Percentiles rank a stretch among this genome's conserved stretches.
phyloP scores from a whole-genome alignment of 1,140 invertebrate genomes.

The Drosophila kepulauana region DNA sequence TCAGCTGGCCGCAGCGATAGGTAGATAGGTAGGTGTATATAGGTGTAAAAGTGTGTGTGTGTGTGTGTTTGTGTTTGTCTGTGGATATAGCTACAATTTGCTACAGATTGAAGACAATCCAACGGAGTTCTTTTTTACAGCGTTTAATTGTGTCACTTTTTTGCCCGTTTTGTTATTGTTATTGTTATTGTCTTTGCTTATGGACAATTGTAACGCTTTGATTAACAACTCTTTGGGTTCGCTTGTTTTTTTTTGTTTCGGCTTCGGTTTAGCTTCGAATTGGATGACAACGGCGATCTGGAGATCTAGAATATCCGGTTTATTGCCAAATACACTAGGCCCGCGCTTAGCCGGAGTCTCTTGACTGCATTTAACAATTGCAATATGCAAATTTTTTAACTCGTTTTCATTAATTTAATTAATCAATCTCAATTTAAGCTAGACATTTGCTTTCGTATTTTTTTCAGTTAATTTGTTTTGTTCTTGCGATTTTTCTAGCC shows the following conservation, averaged over 20 bases:
- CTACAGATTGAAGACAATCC: conserved; percentile 39
- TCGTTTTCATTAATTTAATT: conserved; percentile 19
- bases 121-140: conserved; percentile 23
- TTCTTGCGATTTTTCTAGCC: conserved; percentile 40
- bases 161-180: conserved; percentile 26
- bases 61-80: conserved; percentile 22
- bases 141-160: conserved; percentile 58
- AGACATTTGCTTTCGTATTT: conserved; percentile 35
- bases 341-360: conserved; percentile 18
- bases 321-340: conserved; percentile 34
- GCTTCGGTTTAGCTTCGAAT: background rate
- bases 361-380: conserved; percentile 38
- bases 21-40: conserved; percentile 23
- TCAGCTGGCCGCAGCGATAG: conserved; percentile 18
- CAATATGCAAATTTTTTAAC: conserved; percentile 49
- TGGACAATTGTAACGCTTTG: conserved; percentile 50
- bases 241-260: conserved; percentile 63
- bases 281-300: conserved; percentile 29
- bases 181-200: conserved; percentile 21
- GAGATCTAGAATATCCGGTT: conserved; percentile 82
- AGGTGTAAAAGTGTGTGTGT: background rate
- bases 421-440: conserved; percentile 40
- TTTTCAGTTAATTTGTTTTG: conserved; percentile 16
- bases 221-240: conserved; percentile 35
- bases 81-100: conserved; percentile 24